Conservation (phyloP, 2,888 invertebrate genomes). For the Agrenia bidenticulata region DNA sequence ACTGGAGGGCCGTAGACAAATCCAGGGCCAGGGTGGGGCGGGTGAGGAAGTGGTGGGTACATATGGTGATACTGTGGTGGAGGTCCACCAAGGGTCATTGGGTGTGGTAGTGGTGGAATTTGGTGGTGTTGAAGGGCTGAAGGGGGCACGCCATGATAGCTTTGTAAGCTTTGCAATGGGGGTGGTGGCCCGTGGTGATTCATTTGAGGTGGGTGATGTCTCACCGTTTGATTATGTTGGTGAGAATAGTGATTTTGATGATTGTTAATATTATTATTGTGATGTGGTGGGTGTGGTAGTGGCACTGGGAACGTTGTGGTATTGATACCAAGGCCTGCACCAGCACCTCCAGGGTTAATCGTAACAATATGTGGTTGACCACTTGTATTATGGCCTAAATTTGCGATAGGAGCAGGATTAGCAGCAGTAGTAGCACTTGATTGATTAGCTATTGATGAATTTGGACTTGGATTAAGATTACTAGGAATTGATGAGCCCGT, state of each 20-base stretch:
- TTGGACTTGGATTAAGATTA: too few relatives aligned
- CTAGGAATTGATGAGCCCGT: conserved; percentile 16
- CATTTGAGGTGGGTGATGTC: conserved; percentile 10
- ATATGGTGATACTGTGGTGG: conserved; percentile 22
- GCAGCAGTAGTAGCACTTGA: neutral
- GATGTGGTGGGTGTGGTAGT: neutral
- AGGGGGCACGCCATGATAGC: conserved; percentile 19
- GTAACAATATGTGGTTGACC: neutral
- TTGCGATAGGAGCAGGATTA: neutral
- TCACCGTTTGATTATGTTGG: conserved; percentile 17
- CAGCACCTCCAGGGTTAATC: neutral
- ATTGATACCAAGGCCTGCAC: neutral
- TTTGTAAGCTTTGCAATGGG: conserved; percentile 5
- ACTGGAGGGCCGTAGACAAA: conserved; percentile 61
- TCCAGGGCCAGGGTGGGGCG: conserved; percentile 53
- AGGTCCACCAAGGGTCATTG: conserved; percentile 20
- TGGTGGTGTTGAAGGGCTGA: conserved; percentile 28
- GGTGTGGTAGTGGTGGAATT: conserved; percentile 24
- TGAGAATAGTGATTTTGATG: conserved; percentile 17
- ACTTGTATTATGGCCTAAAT: neutral
- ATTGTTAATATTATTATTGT: conserved; percentile 23
- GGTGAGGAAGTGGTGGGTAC: conserved; percentile 56
- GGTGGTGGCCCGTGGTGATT: conserved; percentile 17
- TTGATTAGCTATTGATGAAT: too few relatives aligned
- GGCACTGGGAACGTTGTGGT: neutral